Evolutionary conservation across 2,113 vertebrate species (phyloP).

Genomic region (Hemibates koningsi): DNA sequence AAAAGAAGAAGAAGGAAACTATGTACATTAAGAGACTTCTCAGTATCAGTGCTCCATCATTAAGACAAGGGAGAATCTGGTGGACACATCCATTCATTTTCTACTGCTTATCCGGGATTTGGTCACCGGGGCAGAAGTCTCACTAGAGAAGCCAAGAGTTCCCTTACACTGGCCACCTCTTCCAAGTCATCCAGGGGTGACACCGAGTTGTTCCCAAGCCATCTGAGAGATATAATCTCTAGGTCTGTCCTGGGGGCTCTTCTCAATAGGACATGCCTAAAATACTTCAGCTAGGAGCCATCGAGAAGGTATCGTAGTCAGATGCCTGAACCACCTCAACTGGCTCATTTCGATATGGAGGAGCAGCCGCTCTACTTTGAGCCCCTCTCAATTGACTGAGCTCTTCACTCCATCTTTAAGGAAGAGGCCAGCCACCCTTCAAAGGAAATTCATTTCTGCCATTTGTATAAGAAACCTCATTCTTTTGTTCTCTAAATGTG

Average conservation of each 20-base stretch:
- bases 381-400: not conserved
- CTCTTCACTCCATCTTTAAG: not conserved
- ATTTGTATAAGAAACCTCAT: not conserved
- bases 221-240: not conserved
- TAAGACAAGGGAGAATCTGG: not conserved
- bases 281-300: not conserved
- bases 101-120: not conserved
- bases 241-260: not conserved
- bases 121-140: not conserved
- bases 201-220: not conserved
- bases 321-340: not conserved
- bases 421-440: not conserved
- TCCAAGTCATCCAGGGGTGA: not conserved
- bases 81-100: not conserved
- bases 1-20: not conserved
- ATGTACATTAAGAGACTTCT: not conserved
- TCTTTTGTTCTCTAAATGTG: not conserved
- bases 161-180: not conserved
- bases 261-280: not conserved
- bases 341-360: not conserved
- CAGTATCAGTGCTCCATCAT: not conserved
- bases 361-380: not conserved
- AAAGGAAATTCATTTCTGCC: not conserved
- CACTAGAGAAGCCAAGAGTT: not conserved
- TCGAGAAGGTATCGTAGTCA: fast-evolving